These are phyloP conservation scores for Meles meles DNA, from an alignment of 2,113 vertebrate species.

Conservation along the genomic window DNA sequence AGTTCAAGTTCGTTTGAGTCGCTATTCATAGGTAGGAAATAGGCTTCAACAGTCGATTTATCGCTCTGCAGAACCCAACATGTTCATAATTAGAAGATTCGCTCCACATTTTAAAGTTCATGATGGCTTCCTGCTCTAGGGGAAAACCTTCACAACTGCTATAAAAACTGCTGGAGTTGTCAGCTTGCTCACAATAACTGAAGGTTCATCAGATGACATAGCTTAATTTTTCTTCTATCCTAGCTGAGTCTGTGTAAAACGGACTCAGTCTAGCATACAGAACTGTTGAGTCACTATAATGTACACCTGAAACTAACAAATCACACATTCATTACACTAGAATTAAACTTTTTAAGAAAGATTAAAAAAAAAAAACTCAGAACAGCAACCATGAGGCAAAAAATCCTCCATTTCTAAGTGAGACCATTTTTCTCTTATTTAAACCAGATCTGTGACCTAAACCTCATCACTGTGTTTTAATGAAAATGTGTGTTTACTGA, in stretches of 20 bases:
- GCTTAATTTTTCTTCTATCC: background rate
- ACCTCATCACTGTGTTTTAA: background rate
- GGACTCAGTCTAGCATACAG: background rate
- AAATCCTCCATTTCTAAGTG: background rate
- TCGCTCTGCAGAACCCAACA: background rate
- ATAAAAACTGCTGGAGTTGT: background rate
- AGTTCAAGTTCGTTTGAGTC: background rate
- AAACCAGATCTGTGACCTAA: background rate
- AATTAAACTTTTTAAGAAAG: background rate
- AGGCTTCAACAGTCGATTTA: background rate
- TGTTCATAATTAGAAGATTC: background rate
- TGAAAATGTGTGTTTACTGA: slow-evolving; percentile 23
- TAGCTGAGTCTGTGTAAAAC: background rate
- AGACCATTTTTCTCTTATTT: background rate
- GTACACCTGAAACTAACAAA: background rate
- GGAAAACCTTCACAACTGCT: background rate
- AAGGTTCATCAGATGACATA: background rate
- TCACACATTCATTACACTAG: background rate
- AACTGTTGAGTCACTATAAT: background rate
- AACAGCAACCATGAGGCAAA: background rate
- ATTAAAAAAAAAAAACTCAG: background rate
- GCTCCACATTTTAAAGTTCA: background rate
- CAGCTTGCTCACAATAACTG: background rate
- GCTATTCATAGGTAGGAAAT: background rate
- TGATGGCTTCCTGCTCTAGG: background rate